Percentiles rank a stretch among this genome's conserved stretches.
phyloP scores from a whole-genome alignment of 2,888 invertebrate genomes.

The Marronus borbonicus region DNA sequence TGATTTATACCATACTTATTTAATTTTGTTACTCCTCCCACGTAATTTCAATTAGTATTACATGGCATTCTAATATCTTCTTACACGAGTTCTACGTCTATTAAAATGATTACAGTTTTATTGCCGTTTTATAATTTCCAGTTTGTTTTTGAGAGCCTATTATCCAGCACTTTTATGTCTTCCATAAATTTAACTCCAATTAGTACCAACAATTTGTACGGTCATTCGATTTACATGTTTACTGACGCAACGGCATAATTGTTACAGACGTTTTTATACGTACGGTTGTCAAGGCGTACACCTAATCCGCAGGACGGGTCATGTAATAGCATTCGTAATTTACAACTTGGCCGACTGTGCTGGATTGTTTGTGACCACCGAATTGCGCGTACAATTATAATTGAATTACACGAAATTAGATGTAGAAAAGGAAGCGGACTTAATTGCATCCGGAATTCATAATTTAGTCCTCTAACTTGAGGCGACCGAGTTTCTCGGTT shows the following conservation, averaged over 20 bases:
- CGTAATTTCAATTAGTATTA: slow-evolving; percentile 10
- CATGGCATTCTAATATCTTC: not conserved
- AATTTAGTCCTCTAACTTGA: slow-evolving; percentile 34
- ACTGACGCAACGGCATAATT: slow-evolving; percentile 38
- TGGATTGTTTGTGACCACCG: slow-evolving; percentile 56
- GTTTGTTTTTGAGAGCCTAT: slow-evolving; percentile 16
- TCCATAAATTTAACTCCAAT: slow-evolving; percentile 39
- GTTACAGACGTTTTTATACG: slow-evolving; percentile 55
- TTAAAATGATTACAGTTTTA: slow-evolving; percentile 24
- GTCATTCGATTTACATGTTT: slow-evolving; percentile 36
- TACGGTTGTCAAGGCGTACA: not conserved
- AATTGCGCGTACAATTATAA: slow-evolving; percentile 53
- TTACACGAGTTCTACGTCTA: slow-evolving; percentile 10
- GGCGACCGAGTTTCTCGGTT: not conserved
- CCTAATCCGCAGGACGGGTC: slow-evolving; percentile 7
- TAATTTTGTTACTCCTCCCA: slow-evolving; percentile 1
- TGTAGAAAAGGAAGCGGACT: slow-evolving; percentile 41
- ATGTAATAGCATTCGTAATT: slow-evolving; percentile 51
- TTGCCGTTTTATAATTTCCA: slow-evolving; percentile 30
- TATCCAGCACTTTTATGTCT: slow-evolving; percentile 25
- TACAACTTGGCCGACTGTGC: slow-evolving; percentile 54
- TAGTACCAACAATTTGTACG: slow-evolving; percentile 35
- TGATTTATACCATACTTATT: too few relatives aligned
- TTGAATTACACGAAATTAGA: slow-evolving; percentile 52
- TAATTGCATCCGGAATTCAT: slow-evolving; percentile 53